Evolutionary conservation across 2,797 vertebrate species (phyloP), one percentile per base, ranked within the genome.

Genomic region (Danio kyathit): DNA sequence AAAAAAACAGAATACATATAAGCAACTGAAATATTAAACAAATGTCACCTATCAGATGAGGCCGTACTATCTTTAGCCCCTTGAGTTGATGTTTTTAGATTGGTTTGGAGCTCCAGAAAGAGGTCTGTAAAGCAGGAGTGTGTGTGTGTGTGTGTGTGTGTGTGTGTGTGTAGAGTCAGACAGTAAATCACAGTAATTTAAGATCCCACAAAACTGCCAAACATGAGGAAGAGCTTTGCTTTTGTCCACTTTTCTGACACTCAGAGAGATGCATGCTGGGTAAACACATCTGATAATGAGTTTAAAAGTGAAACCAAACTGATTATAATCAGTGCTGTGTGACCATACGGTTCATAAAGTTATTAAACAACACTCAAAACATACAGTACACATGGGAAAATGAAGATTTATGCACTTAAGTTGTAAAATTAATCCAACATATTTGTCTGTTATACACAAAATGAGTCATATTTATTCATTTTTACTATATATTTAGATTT

Each of bases 141-240:
- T n/a, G n/a, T n/a, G n/a, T n/a, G n/a, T n/a, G n/a, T n/a, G n/a
- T n/a, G 29, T 29, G 29, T 29, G 29, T 29, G 29, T 29, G 29
- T 29, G 29, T 17, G 41, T 1, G 14, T 12, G 54, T 40, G 8
- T 7, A 21, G 48, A 63, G 63, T 63, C 69, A 57, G 72, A 46
- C 11, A 12, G 43, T 77, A 82, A 80, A 82, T 82, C 80, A 79
- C 4, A 60, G 17, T 71, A 67, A 60, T 52, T 80, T 72, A 76
- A 51, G 40, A 59, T 6, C 43, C 56, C 54, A 61, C 61, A 74
- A 54, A 82, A 61, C 72, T 71, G 74, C 17, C 57, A 48, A 38
- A 81, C 67, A 80, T 79, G 71, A 78, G 48, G 74, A 48, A 40
- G 29, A 29, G 29, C 29, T 29, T 3, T 29, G 3, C 1, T 16